phyloP scores from a whole-genome alignment of 2,113 vertebrate species.

The Carollia perspicillata region DNA sequence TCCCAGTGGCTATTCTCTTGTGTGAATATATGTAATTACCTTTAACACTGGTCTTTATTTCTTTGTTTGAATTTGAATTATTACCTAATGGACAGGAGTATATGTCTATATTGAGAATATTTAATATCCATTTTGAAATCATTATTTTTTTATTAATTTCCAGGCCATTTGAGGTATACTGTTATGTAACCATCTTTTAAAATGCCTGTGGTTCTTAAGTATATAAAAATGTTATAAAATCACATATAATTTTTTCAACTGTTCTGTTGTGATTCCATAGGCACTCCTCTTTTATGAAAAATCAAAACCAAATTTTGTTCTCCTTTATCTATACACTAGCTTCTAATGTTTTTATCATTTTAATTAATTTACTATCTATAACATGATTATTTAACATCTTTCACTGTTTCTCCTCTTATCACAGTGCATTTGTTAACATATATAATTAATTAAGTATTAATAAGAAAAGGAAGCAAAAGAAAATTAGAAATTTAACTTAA shows the following conservation, averaged over 20 bases:
- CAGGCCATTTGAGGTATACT: background rate
- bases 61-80: background rate
- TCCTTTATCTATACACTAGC: background rate
- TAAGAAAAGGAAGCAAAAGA: too few relatives aligned
- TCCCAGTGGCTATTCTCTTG: background rate
- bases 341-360: background rate
- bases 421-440: background rate
- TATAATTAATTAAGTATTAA: too few relatives aligned
- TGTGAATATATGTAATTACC: background rate
- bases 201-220: background rate
- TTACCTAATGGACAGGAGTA: background rate
- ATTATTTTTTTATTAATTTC: background rate
- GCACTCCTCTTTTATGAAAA: background rate
- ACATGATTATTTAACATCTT: background rate
- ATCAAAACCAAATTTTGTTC: background rate
- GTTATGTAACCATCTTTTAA: background rate
- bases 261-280: background rate
- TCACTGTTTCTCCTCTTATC: background rate
- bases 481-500: too few relatives aligned
- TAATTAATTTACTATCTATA: background rate
- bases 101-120: background rate
- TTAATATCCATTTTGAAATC: background rate
- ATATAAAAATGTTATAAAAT: background rate
- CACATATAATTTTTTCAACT: background rate
- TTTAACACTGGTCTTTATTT: background rate